Percentiles rank a stretch among this genome's conserved stretches.
Conservation (phyloP, 1,140 invertebrate genomes). For the Zaprionus lachaisei region DNA sequence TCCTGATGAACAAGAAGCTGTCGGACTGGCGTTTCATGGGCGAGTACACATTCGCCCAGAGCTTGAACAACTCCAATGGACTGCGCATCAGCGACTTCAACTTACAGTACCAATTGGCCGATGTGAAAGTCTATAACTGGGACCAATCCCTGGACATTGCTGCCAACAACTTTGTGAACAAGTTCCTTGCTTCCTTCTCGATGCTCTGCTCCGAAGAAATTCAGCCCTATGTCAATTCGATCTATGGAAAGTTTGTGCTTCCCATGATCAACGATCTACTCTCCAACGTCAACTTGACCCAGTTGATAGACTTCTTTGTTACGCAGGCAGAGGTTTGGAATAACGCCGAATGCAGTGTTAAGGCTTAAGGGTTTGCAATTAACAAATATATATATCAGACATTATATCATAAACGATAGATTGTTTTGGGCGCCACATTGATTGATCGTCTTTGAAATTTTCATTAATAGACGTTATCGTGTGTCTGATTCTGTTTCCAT, state of each 20-base stretch:
- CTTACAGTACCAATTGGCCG: slow-evolving; percentile 51
- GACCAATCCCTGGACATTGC: slow-evolving; percentile 58
- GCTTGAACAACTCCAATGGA: slow-evolving; percentile 38
- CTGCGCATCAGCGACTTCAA: slow-evolving; percentile 57
- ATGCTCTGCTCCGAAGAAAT: slow-evolving; percentile 47
- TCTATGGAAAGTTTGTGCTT: slow-evolving; percentile 28
- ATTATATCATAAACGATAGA: too few relatives aligned
- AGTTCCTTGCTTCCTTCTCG: slow-evolving; percentile 21
- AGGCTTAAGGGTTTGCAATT: slow-evolving; percentile 11
- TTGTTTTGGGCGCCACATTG: neutral
- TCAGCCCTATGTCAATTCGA: slow-evolving; percentile 41
- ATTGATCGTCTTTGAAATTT: neutral
- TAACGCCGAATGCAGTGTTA: neutral
- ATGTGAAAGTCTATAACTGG: slow-evolving; percentile 57
- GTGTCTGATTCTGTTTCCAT: neutral
- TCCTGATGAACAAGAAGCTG: slow-evolving; percentile 61
- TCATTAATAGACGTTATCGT: neutral
- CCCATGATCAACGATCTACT: slow-evolving; percentile 48
- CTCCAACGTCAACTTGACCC: slow-evolving; percentile 37
- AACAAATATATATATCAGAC: too few relatives aligned
- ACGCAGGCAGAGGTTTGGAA: slow-evolving; percentile 34
- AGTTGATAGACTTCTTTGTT: slow-evolving; percentile 44
- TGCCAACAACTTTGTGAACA: slow-evolving; percentile 59
- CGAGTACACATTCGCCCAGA: slow-evolving; percentile 54
- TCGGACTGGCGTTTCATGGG: slow-evolving; percentile 61